phyloP scores from a whole-genome alignment of 2,888 invertebrate species.

The Eledone cirrhosa region DNA sequence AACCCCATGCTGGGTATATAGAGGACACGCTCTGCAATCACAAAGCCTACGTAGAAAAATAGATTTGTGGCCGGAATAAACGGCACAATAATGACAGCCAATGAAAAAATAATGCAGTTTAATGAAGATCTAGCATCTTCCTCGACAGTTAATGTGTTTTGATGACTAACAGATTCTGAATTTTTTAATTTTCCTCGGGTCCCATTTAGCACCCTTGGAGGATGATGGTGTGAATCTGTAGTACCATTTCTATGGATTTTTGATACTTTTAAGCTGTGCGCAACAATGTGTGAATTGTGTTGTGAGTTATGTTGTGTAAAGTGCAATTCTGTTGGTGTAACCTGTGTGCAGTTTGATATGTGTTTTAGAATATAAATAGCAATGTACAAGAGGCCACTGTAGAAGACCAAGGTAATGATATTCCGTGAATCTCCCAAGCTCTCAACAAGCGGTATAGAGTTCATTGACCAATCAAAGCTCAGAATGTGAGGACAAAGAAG shows the following conservation, averaged over 20 bases:
- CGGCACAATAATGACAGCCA: constrained; percentile 85
- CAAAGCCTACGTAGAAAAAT: constrained; percentile 97
- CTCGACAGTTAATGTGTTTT: background rate
- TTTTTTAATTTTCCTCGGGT: background rate
- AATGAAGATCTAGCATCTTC: background rate
- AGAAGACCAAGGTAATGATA: constrained; percentile 79
- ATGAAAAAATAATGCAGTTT: constrained; percentile 55
- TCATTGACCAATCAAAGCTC: constrained; percentile 99
- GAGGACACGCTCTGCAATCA: constrained; percentile 93
- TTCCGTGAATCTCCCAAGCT: constrained; percentile 83
- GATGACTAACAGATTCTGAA: background rate
- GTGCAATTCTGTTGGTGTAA: background rate
- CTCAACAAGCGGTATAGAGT: constrained; percentile 87
- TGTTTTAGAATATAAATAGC: constrained; percentile 43
- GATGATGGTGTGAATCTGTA: background rate
- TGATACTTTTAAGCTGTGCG: background rate
- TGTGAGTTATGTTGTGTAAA: background rate
- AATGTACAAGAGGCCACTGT: constrained; percentile 67
- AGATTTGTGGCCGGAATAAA: constrained; percentile 96
- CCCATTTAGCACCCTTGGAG: too few species aligned
- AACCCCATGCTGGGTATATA: constrained; percentile 96
- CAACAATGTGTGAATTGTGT: background rate
- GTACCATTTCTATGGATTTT: constrained; percentile 1
- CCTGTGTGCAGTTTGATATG: constrained; percentile 35
- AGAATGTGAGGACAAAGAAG: constrained; percentile 85